Base-by-base conservation (phyloP, 2,113 vertebrate genomes). In the Fulmarus glacialis region DNA sequence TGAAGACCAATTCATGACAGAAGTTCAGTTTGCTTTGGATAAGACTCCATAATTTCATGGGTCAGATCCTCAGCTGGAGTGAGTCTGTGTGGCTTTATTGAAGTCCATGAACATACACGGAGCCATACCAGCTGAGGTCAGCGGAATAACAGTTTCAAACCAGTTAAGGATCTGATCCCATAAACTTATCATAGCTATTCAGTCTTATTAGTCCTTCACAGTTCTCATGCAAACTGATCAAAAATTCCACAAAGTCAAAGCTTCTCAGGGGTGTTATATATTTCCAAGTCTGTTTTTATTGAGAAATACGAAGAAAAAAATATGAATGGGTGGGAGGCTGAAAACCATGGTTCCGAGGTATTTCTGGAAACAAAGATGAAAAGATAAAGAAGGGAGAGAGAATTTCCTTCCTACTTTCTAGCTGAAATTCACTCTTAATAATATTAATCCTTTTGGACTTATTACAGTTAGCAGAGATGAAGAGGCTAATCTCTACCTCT, bases 401-500 rank as follows among this genome's bases (percentile, higher is more conserved):
- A 91, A 70, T 80, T 58, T 92, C 52, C n/a, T 87, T 92, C 71
- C 29, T 83, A 47, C 42, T 92, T 90, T 86, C 84, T 80, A 63
- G 50, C n/a, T 78, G 55, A 93, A 89, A 95, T 94, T 92, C 86
- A 73, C 67, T 94, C 40, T 68, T 94, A 95, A 80, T 77, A 85
- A 80, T 73, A 85, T 93, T 96, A 97, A 96, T 96, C 86, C 89
- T 95, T 96, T 91, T 78, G 66, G 89, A 93, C 66, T 77, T 91
- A 81, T 94, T 73, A 77, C 84, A 80, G 89, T 94, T 90, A 93
- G 82, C 62, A 85, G 94, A 94, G 81, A 96, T 91, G 91, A 96
- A 93, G 91, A 93, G 55, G 89, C 95, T 97, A 95, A 97, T 95
- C 91, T 87, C 83, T 95, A 56, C 70, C 56, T 91, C 62, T 88